Base-by-base conservation (phyloP, 1,140 invertebrate species). In the Anastrepha ludens region DNA sequence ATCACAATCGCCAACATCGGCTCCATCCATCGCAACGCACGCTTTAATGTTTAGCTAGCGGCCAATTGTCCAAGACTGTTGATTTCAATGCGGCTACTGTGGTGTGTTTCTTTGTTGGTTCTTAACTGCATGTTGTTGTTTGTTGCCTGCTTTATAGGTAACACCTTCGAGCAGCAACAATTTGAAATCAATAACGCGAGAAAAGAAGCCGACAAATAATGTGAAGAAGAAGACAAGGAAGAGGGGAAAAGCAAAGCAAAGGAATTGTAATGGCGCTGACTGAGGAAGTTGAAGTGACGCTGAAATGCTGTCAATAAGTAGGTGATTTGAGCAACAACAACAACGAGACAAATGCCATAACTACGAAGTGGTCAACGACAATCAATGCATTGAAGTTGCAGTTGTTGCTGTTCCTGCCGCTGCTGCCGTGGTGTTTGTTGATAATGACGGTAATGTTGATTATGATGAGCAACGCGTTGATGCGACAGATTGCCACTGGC, bases 61-160 rank as follows among this genome's bases (percentile, higher is more conserved):
- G 39, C 65, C 65, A 70, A 70, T 11, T 41, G 65, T 70, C 39
- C 65, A 41, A 70, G 39, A 70, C 39, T 70, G 65, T 70, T 70
- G 65, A 70, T 44, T 70, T 70, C 65, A 70, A 70, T 70, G 65
- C 13, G 2, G 65, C 65, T 70, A 70, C 65, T 70, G 65, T 70
- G 20, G 65, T 70, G 41, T 70, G 39, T 29, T 67, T 29, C 29
- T 70, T 29, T 20, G 39, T 39, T 70, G 29, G 29, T 9, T 2
- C 29, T 11, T 29, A 3, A 67, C 8, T 67, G 65, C 29, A 7
- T 65, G 64, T 39, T 65, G 20, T 17, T 65, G 64, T 5, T 9
- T 29, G 29, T 29, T 29, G 29, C 29, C 29, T 65, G n/a, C 13
- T 70, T 70, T 70, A 70, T 70, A 29, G 65, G 9, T 13, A 70